Evolutionary conservation across 2,797 vertebrate genomes (phyloP), one percentile per base, ranked within the genome.

Genomic region (Tolypeutes matacus): DNA sequence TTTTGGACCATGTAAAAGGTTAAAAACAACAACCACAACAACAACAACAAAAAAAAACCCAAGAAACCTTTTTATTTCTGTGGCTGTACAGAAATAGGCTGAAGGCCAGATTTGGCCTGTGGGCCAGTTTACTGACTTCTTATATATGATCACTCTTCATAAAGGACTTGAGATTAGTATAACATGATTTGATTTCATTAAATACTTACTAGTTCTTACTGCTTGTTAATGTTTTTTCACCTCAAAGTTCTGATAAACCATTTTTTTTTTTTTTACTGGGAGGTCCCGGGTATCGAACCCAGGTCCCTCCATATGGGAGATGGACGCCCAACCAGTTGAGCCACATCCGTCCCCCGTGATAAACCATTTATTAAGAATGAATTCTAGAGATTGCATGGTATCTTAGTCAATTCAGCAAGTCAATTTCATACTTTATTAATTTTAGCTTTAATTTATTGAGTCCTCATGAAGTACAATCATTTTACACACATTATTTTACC

Each of bases 331-430:
- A n/a, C n/a, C n/a, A n/a, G n/a, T n/a, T n/a, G n/a, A n/a, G n/a
- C n/a, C n/a, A n/a, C n/a, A n/a, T n/a, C n/a, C n/a, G n/a, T n/a
- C n/a, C n/a, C n/a, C n/a, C n/a, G n/a, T n/a, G n/a, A n/a, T n/a
- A n/a, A n/a, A n/a, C n/a, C n/a, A 53, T n/a, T 78, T 75, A 49
- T 91, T 85, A 64, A 89, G 49, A 89, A 72, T 77, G 14, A n/a
- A 39, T 86, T 92, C 69, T 77, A 34, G 36, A 51, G 58, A 82
- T 76, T 18, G 39, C 39, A 72, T 65, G 8, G 5, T 23, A 42
- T 76, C 13, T 58, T 70, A 89, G 34, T 70, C 25, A 75, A 73
- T 36, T 78, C 42, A 72, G 39, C 14, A 46, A 62, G 7, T 27
- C 60, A 34, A 83, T 86, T 78, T 82, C 21, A 65, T 60, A 36